Conservation (phyloP, 2,113 vertebrate species). For the Microcebus tavaratra region DNA sequence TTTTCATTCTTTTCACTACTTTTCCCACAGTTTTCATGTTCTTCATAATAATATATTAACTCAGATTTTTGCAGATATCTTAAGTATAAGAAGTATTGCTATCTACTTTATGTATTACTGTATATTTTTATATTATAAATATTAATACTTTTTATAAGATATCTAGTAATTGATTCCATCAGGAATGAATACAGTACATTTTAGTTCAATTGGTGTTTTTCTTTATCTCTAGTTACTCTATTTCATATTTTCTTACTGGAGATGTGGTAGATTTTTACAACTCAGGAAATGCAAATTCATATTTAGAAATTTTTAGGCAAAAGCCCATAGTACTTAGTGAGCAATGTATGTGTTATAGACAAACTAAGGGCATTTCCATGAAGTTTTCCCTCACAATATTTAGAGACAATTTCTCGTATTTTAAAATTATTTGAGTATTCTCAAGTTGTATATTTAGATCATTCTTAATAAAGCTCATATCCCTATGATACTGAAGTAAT, state of each 20-base stretch:
- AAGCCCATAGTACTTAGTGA: neutral
- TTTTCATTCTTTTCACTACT: constrained; percentile 2
- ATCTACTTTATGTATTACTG: neutral
- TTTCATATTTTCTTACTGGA: constrained; percentile 42
- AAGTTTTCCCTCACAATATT: neutral
- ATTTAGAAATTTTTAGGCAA: constrained; percentile 62
- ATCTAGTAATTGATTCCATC: neutral
- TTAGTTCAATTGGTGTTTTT: constrained; percentile 23
- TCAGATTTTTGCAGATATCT: constrained; percentile 46
- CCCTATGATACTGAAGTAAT: neutral
- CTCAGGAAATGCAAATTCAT: constrained; percentile 55
- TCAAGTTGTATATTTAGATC: constrained; percentile 56
- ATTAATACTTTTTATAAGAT: constrained; percentile 42
- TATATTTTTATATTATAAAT: constrained; percentile 27
- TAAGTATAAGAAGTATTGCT: constrained; percentile 39
- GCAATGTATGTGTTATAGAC: constrained; percentile 5
- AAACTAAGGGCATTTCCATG: neutral
- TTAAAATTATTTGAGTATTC: constrained; percentile 43
- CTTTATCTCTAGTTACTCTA: constrained; percentile 42
- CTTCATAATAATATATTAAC: neutral
- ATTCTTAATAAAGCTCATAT: constrained; percentile 18
- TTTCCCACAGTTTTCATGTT: constrained; percentile 54
- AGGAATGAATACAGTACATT: neutral
- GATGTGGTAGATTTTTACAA: constrained; percentile 37
- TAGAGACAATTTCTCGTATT: constrained; percentile 46